Evolutionary conservation across 2,797 vertebrate genomes (phyloP), one percentile per base, ranked within the genome.

Genomic region (Erethizon dorsatum): DNA sequence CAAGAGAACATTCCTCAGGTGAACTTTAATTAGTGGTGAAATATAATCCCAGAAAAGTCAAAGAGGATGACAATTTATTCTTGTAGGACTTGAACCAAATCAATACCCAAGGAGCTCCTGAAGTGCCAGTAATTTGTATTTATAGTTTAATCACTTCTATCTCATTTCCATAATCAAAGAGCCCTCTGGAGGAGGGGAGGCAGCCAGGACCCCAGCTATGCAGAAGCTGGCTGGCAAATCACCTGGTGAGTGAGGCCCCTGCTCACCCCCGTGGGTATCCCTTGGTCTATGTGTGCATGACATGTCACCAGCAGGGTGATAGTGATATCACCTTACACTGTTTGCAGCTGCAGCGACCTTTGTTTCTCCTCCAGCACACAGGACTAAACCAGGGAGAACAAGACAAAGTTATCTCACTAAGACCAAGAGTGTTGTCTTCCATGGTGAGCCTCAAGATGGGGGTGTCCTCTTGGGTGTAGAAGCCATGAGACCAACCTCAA

Each of bases 21-120:
- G 47, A 96, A 92, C 93, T 97, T 96, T 96, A 97, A 97, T 98
- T 98, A 95, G 92, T 82, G 92, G 41, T 95, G 90, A 98, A 97
- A 97, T 96, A 94, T 52, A 98, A 98, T 79, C 80, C 86, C 87
- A 28, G 69, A 50, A 90, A 97, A 96, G 45, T 93, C 97, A 96
- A 94, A 93, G 73, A 88, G 56, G 45, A 94, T 65, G 92, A 96
- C 73, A 24, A 78, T 97, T 97, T 93, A 95, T 95, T 97, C 96
- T 97, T 85, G 65, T 6, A 94, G 96, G 96, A 96, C 59, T 94
- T 69, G 82, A 67, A 96, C 97, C 88, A 56, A 92, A 97, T 97
- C 91, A 57, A 91, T 95, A 94, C 79, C 95, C 63, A 54, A 41
- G 41, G 61, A 94, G 0, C 83, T 97, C 90, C 75, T 2, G 0